These are phyloP conservation scores for Ptilonorhynchus violaceus DNA, from an alignment of 2,113 vertebrate genomes.

Conservation along the genomic window DNA sequence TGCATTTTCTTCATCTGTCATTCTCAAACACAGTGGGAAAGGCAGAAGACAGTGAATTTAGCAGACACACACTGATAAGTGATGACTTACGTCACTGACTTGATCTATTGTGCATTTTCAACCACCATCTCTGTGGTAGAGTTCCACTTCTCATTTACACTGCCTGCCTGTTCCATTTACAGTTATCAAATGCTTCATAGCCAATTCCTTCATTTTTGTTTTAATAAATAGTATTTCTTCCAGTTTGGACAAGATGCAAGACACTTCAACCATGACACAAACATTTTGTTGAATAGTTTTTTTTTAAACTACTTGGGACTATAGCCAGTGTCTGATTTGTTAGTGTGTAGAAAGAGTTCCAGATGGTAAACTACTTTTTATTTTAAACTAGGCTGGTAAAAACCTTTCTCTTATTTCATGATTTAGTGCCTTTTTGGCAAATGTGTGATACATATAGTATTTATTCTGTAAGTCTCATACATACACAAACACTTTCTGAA, in stretches of 20 bases:
- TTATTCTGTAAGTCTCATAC: background rate
- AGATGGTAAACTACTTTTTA: background rate
- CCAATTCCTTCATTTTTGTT: background rate
- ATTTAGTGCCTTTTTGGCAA: background rate
- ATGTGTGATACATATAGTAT: background rate
- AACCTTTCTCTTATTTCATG: background rate
- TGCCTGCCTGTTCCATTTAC: background rate
- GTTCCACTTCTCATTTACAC: background rate
- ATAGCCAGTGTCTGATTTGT: background rate
- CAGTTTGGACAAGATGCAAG: background rate
- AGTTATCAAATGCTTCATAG: background rate
- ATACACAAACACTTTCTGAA: background rate
- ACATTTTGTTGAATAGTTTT: background rate
- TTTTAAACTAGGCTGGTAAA: background rate
- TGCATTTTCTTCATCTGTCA: background rate
- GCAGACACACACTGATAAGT: background rate
- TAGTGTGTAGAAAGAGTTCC: background rate
- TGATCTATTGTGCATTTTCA: background rate
- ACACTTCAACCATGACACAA: background rate
- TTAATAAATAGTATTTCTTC: background rate
- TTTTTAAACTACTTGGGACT: background rate
- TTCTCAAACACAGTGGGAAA: background rate
- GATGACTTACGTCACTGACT: background rate
- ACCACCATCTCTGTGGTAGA: no score
- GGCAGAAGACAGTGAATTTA: background rate